Base-by-base conservation (phyloP, 1,140 invertebrate genomes). In the Nephila pilipes region DNA sequence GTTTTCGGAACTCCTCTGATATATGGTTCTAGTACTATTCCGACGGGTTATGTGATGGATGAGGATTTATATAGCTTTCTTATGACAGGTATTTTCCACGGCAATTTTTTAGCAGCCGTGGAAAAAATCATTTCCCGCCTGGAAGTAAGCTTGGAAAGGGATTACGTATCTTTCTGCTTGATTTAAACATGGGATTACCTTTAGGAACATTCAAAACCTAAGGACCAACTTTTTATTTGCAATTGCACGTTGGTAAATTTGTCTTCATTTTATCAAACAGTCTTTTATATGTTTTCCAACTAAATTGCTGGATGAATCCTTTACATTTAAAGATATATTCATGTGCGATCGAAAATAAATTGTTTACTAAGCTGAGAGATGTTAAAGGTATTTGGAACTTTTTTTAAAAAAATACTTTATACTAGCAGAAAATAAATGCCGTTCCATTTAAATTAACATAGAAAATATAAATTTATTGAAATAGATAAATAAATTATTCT, bases 41-140 rank as follows among this genome's bases (percentile, higher is more conserved):
- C 18, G 79, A 54, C 79, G 54, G 79, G 20, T 54, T 81, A 46
- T 12, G 18, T 81, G 79, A 81, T 81, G 36, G 38, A 81, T 81
- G 38, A 38, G 46, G 36, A 81, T 81, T 81, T 81, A 81, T 81
- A 55, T 25, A 81, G 36, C 22, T 54, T 81, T 81, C 10, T 20
- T 55, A 3, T 81, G 79, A n/a, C 79, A 46, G 79, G 38, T 46
- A 12, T 46, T 46, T 46, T 75, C 65, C 16, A 14, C 25, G 29
- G 10, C 25, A 75, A 75, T 29, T 75, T 29, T 75, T 75, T 25
- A 75, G 10, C 29, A 16, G 25, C 29, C 65, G 18, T 32, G 25
- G 25, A 25, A 75, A 75, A 75, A 75, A 75, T 75, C 25, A 29
- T 12, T 25, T 32, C 5, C 16, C 32, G 25, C 16, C 14, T 32